Conservation (phyloP, 1,140 invertebrate genomes). For the Zaprionus kolodkinae region DNA sequence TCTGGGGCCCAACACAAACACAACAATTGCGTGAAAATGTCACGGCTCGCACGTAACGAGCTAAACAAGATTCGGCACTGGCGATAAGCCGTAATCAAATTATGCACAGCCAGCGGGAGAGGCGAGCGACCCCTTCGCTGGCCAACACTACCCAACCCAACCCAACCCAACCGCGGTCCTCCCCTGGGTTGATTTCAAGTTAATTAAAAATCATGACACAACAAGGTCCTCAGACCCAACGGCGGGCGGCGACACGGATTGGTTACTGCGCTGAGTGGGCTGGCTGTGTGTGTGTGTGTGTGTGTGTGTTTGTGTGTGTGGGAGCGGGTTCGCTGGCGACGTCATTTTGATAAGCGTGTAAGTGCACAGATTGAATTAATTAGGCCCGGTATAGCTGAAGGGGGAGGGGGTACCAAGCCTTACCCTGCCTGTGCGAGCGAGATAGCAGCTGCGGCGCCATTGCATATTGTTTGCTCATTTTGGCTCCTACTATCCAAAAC, state of each 20-base stretch:
- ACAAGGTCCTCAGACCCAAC: constrained; percentile 49
- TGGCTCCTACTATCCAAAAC: not conserved
- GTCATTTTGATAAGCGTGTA: constrained; percentile 78
- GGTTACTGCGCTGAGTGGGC: constrained; percentile 8
- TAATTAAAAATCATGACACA: constrained; percentile 83
- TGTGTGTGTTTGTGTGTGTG: too few species aligned
- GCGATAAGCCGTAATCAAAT: constrained; percentile 82
- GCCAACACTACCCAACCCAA: not conserved
- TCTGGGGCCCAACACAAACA: constrained; percentile 34
- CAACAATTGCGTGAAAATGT: constrained; percentile 81
- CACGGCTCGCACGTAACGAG: constrained; percentile 80
- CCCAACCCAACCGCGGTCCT: not conserved
- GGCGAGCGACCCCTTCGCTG: constrained; percentile 11
- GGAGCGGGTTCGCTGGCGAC: constrained; percentile 19
- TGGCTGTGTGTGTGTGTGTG: not conserved
- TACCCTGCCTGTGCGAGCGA: constrained; percentile 30
- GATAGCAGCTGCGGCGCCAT: constrained; percentile 29
- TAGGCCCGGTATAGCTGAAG: constrained; percentile 23
- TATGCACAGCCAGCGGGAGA: constrained; percentile 66
- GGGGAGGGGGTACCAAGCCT: too few species aligned
- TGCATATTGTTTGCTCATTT: constrained; percentile 47
- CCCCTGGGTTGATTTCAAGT: constrained; percentile 78
- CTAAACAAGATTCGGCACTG: constrained; percentile 71
- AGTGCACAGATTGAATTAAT: constrained; percentile 84
- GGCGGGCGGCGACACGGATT: not conserved